These are phyloP conservation scores for Calosoma granatense DNA, from an alignment of 1,140 invertebrate species.

Conservation along the genomic window DNA sequence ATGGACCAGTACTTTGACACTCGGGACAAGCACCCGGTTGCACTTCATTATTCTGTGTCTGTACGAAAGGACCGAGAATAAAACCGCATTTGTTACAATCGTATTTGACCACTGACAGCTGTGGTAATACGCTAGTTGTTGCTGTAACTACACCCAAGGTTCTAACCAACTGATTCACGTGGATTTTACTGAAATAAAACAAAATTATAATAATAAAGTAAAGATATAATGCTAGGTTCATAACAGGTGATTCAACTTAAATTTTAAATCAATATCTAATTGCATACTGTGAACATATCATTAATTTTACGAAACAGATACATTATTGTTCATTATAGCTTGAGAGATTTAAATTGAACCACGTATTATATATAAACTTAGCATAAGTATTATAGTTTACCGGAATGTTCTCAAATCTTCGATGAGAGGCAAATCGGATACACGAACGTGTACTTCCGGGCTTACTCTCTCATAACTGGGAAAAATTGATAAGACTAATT, in stretches of 20 bases:
- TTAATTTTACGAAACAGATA: too few relatives aligned
- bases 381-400: too few relatives aligned
- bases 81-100: slow-evolving; percentile 96
- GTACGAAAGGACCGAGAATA: slow-evolving; percentile 91
- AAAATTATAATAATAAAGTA: slow-evolving; percentile 15
- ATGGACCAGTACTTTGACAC: slow-evolving; percentile 94
- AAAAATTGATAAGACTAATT: slow-evolving; percentile 89
- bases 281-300: slow-evolving; percentile 9
- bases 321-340: slow-evolving; percentile 9
- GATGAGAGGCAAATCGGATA: slow-evolving; percentile 88
- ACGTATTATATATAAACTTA: too few relatives aligned
- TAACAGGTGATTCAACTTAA: too few relatives aligned
- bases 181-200: slow-evolving; percentile 64
- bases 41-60: slow-evolving; percentile 86
- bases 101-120: slow-evolving; percentile 92
- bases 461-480: slow-evolving; percentile 94
- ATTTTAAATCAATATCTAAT: slow-evolving; percentile 5
- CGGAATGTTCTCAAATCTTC: slow-evolving; percentile 92
- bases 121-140: slow-evolving; percentile 91
- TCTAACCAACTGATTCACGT: slow-evolving; percentile 90
- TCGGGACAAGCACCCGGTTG: slow-evolving; percentile 95
- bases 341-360: slow-evolving; percentile 14
- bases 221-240: slow-evolving; percentile 14
- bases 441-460: slow-evolving; percentile 85
- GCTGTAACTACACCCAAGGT: slow-evolving; percentile 94